phyloP scores from a whole-genome alignment of 2,113 vertebrate species.

The Otocyon megalotis region DNA sequence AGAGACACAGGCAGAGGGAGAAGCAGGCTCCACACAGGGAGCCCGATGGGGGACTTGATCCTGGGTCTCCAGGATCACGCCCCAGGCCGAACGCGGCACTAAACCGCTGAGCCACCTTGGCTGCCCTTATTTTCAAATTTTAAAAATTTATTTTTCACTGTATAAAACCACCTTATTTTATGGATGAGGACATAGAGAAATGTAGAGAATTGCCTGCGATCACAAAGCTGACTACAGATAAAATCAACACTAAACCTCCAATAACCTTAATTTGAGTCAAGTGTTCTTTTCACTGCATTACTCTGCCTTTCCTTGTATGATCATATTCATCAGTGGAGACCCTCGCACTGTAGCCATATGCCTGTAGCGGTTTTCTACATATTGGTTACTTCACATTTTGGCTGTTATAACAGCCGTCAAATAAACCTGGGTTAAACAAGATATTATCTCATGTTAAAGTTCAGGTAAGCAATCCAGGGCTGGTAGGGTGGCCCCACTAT shows the following conservation, averaged over 20 bases:
- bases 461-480: not conserved
- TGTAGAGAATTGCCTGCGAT: not conserved
- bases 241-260: not conserved
- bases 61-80: too few relatives aligned
- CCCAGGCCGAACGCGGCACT: too few relatives aligned
- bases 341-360: not conserved
- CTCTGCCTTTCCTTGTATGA: not conserved
- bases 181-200: not conserved
- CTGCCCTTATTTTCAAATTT: not conserved
- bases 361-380: not conserved
- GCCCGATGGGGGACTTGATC: too few relatives aligned
- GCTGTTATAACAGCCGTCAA: not conserved
- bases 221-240: not conserved
- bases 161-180: not conserved
- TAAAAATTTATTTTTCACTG: not conserved
- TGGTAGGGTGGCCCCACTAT: not conserved
- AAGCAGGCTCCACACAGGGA: too few relatives aligned
- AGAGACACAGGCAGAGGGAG: not conserved
- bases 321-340: not conserved
- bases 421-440: not conserved
- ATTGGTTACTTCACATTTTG: not conserved
- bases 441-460: not conserved
- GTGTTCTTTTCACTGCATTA: not conserved
- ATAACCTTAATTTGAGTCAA: not conserved
- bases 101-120: too few relatives aligned